These are phyloP conservation scores for Aurelia aurita DNA, from an alignment of 30 jellyfish, hydroid and myxozoan species.

Conservation along the genomic window DNA sequence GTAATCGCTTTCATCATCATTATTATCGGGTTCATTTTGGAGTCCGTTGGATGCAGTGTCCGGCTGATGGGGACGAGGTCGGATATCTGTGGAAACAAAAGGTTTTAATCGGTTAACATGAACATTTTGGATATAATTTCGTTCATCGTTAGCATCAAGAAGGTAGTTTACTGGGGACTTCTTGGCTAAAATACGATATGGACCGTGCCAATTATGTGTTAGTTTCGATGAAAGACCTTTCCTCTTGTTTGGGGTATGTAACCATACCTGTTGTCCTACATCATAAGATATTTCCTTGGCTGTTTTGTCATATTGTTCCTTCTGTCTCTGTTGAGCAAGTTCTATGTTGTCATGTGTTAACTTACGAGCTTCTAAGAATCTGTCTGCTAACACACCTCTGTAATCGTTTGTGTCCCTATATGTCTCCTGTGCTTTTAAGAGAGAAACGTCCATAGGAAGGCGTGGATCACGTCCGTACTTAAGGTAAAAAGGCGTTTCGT, in stretches of 20 bases:
- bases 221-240: constrained; percentile 57
- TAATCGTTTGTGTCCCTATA: constrained; percentile 40
- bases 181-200: constrained; percentile 70
- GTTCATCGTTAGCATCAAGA: constrained; percentile 41
- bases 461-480: constrained; percentile 62
- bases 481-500: constrained; percentile 51
- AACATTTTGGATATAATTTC: constrained; percentile 43
- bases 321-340: constrained; percentile 50
- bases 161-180: constrained; percentile 54
- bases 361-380: constrained; percentile 42
- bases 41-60: not conserved
- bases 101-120: constrained; percentile 52
- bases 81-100: constrained; percentile 14
- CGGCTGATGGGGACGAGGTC: not conserved
- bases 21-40: not conserved
- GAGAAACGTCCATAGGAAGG: constrained; percentile 59
- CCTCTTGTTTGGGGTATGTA: constrained; percentile 46
- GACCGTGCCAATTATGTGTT: constrained; percentile 71
- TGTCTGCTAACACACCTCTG: not conserved
- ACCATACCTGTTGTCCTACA: constrained; percentile 69
- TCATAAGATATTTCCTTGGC: constrained; percentile 40
- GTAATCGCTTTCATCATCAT: constrained; percentile 6
- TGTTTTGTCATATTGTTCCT: constrained; percentile 22
- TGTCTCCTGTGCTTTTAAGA: constrained; percentile 30
- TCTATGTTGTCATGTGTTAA: constrained; percentile 32